These are phyloP conservation scores for Melanostoma mellinum DNA, from an alignment of 2,888 invertebrate species.

Conservation along the genomic window DNA sequence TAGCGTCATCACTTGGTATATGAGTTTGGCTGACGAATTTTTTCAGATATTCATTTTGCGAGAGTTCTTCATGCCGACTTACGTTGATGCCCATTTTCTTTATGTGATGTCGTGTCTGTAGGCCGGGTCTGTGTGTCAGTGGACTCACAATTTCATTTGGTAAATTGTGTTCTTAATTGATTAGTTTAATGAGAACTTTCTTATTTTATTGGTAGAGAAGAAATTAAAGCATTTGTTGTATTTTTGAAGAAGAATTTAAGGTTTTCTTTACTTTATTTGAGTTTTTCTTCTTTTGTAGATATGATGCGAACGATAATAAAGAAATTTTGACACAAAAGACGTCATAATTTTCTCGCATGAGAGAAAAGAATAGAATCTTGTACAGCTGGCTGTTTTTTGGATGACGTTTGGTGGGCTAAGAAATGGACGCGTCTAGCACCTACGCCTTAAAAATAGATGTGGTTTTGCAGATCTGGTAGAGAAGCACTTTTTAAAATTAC, in stretches of 20 bases:
- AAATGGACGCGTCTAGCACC: no score
- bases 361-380: background rate
- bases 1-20: constrained; percentile 93
- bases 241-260: constrained; percentile 20
- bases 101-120: constrained; percentile 22
- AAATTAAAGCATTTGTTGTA: constrained; percentile 37
- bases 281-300: constrained; percentile 36
- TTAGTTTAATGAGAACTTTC: background rate
- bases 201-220: constrained; percentile 7
- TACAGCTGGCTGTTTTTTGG: constrained; percentile 44
- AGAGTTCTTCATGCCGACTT: constrained; percentile 90
- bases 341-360: constrained; percentile 48
- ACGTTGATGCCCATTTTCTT: constrained; percentile 90
- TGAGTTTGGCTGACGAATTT: constrained; percentile 88
- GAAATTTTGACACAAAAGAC: constrained; percentile 67
- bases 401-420: background rate
- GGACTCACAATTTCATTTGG: constrained; percentile 58
- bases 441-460: no score
- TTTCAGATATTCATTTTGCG: constrained; percentile 90
- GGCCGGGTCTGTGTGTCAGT: constrained; percentile 45
- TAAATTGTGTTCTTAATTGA: background rate
- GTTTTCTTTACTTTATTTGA: constrained; percentile 12
- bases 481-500: no score
- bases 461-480: no score
- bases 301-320: constrained; percentile 64